Percentiles rank a stretch among this genome's conserved stretches.
phyloP scores from a whole-genome alignment of 1,140 invertebrate genomes.

The Neodiprion virginianus region DNA sequence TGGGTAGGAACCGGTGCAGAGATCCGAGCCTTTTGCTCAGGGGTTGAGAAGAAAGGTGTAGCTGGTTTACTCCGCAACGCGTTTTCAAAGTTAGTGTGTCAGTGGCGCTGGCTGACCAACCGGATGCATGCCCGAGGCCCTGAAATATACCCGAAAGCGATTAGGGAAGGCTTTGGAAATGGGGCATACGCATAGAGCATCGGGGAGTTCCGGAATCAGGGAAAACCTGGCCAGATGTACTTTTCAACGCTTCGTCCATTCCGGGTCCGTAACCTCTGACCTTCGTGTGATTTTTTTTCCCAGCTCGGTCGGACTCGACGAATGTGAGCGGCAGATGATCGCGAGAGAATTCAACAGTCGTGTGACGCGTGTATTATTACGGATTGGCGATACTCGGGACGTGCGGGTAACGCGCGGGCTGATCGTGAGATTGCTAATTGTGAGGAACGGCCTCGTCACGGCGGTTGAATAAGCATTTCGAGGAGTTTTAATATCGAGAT shows the following conservation, averaged over 20 bases:
- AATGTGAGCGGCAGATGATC: no score
- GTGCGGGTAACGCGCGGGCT: no score
- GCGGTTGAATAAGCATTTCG: background rate
- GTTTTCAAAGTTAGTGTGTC: background rate
- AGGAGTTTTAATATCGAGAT: background rate
- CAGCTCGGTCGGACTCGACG: no score
- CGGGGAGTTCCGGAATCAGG: conserved; percentile 31
- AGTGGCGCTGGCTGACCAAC: conserved; percentile 16
- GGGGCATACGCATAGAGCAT: conserved; percentile 14
- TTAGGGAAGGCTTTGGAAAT: conserved; percentile 26
- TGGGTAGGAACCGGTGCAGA: no score
- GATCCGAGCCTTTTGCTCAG: background rate
- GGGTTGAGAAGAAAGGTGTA: background rate
- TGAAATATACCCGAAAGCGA: conserved; percentile 29
- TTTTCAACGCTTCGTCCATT: background rate
- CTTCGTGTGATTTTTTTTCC: background rate
- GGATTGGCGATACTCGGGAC: no score
- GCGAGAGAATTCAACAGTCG: no score
- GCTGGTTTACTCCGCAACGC: background rate
- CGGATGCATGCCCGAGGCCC: conserved; percentile 26
- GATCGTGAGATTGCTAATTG: background rate
- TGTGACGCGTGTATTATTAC: no score
- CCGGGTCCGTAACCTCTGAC: no score
- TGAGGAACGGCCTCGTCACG: background rate
- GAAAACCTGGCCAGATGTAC: conserved; percentile 32